These are phyloP conservation scores for Teinopalpus imperialis DNA, from an alignment of 2,888 invertebrate species.

Conservation along the genomic window DNA sequence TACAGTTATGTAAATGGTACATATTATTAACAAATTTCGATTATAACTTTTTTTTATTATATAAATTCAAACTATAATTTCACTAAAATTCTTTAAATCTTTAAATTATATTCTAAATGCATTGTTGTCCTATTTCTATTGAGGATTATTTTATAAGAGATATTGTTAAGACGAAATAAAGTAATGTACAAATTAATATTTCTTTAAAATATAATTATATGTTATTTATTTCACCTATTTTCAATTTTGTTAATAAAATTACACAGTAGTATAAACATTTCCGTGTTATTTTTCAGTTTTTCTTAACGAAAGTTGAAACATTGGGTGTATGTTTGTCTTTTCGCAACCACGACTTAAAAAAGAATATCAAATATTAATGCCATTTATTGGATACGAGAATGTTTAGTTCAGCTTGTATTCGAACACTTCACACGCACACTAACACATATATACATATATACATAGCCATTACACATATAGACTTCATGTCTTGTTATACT, in stretches of 20 bases:
- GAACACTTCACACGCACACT: too few species aligned
- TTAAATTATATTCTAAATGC: constrained; percentile 63
- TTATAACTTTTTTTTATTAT: constrained; percentile 22
- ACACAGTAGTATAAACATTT: constrained; percentile 55
- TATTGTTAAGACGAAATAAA: constrained; percentile 41
- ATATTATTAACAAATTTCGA: constrained; percentile 17
- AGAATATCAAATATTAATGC: too few species aligned
- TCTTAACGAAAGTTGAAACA: too few species aligned
- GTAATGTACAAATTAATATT: constrained; percentile 79
- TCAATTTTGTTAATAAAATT: constrained; percentile 73
- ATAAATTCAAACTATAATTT: constrained; percentile 25
- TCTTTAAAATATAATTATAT: constrained; percentile 71
- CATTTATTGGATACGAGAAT: too few species aligned
- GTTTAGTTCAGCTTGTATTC: too few species aligned
- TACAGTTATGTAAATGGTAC: constrained; percentile 13
- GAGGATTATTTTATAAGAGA: constrained; percentile 58
- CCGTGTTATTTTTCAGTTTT: constrained; percentile 18
- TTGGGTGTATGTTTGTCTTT: too few species aligned
- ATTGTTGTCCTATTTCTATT: constrained; percentile 64
- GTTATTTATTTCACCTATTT: constrained; percentile 79
- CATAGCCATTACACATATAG: too few species aligned
- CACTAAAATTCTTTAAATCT: constrained; percentile 36
- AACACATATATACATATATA: too few species aligned
- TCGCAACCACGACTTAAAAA: too few species aligned
- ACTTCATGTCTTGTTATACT: too few species aligned